Base-by-base conservation (phyloP, 2,888 invertebrate genomes). In the Prosapia bicincta region DNA sequence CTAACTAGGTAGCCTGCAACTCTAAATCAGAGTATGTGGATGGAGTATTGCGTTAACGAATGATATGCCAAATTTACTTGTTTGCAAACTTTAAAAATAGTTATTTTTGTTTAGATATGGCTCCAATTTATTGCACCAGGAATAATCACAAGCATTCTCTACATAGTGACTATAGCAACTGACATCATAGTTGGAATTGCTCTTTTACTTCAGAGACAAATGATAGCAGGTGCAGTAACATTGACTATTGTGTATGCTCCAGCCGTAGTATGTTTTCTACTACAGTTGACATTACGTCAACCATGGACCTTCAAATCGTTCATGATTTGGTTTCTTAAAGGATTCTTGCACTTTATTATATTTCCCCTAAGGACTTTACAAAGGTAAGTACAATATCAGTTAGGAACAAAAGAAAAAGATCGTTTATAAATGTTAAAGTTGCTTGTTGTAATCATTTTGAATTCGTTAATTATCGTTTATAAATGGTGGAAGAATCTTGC, bases 151-250 rank as follows among this genome's bases (percentile, higher is more conserved):
- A 88, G 91, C 66, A 78, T 90, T 0, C 83, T 93, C 28, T 94
- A 92, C 81, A 85, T 92, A 38, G 85, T 90, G 3, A 87, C 93
- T 72, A 89, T 92, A 54, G 89, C 91, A 23, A 89, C 89, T 66
- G 94, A 94, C 82, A 83, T 91, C 30, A 89, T 90, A 0, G 86
- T 93, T 1, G 88, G 90, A 71, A 86, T 88, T 78, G 89, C 91
- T 82, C 91, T 93, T 82, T 89, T 89, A 79, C 85, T 85, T 23
- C 89, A 89, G 81, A 86, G 87, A 3, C 88, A 91, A 83, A 85
- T 88, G 20, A 83, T 85, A 85, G 88, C 85, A 86, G 88, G 86
- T 54, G 76, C 79, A 7, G 82, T 82, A 71, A 85, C 85, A 0
- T 76, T 85, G 10, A 75, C 77, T 25, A 78, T 85, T 25, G 83